Evolutionary conservation across 2,888 invertebrate genomes (phyloP).

Genomic region (Cotesia congregata): DNA sequence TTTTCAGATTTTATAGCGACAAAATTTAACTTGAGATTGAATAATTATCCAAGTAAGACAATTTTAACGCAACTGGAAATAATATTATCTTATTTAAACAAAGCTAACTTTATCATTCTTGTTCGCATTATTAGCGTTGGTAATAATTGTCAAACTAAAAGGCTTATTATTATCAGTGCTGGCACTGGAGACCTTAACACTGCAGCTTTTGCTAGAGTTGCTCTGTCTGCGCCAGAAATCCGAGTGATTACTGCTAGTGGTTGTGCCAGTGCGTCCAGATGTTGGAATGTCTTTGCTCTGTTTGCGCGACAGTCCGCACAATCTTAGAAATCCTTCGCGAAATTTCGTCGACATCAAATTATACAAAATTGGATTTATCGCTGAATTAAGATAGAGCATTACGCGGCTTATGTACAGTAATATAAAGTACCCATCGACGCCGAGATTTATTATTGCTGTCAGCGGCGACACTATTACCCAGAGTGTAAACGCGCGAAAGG

Average conservation of each 20-base stretch:
- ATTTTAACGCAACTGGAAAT: neutral
- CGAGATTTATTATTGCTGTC: slow-evolving; percentile 77
- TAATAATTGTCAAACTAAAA: slow-evolving; percentile 57
- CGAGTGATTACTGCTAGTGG: slow-evolving; percentile 61
- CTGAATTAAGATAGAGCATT: slow-evolving; percentile 91
- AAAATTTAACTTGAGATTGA: too few species aligned
- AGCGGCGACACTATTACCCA: slow-evolving; percentile 87
- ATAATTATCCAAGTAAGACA: too few species aligned
- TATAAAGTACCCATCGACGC: slow-evolving; percentile 86
- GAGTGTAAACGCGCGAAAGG: slow-evolving; percentile 88
- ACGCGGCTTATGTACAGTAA: slow-evolving; percentile 88
- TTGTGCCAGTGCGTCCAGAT: slow-evolving; percentile 56
- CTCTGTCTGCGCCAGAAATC: slow-evolving; percentile 77
- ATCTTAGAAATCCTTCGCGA: slow-evolving; percentile 82
- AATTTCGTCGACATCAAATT: slow-evolving; percentile 94
- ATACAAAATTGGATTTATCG: slow-evolving; percentile 91
- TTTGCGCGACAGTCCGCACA: slow-evolving; percentile 72
- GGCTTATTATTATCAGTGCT: slow-evolving; percentile 53
- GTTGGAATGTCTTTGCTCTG: slow-evolving; percentile 52
- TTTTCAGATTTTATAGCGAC: too few species aligned
- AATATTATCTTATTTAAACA: slow-evolving; percentile 51
- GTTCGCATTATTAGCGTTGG: slow-evolving; percentile 55
- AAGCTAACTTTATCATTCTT: slow-evolving; percentile 63
- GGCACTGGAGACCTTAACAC: slow-evolving; percentile 55
- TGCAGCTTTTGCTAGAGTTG: slow-evolving; percentile 64